Conservation (phyloP, 2,113 vertebrate genomes). For the Mesitornis unicolor region DNA sequence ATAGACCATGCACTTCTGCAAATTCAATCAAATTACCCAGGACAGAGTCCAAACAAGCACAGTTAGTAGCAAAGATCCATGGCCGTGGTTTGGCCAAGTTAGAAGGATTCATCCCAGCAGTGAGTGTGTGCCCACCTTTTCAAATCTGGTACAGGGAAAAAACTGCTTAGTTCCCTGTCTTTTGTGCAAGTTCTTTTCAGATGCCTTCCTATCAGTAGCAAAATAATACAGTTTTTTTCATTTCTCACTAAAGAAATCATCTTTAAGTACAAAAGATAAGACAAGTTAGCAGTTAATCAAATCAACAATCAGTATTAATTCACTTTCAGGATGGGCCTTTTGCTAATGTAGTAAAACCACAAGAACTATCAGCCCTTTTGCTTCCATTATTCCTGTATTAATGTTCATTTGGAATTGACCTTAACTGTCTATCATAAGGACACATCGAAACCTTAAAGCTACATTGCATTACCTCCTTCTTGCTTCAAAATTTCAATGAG, state of each 20-base stretch:
- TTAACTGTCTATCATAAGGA: background rate
- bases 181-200: background rate
- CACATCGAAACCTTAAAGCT: background rate
- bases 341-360: background rate
- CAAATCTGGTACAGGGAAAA: background rate
- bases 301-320: background rate
- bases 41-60: background rate
- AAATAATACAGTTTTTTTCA: background rate
- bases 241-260: background rate
- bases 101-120: background rate
- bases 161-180: background rate
- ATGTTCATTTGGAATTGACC: background rate
- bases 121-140: background rate
- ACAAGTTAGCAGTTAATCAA: background rate
- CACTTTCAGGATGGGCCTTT: background rate
- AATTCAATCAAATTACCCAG: background rate
- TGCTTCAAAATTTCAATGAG: background rate
- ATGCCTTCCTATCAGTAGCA: background rate
- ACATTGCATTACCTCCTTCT: background rate
- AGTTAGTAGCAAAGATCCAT: background rate
- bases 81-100: background rate
- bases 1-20: background rate
- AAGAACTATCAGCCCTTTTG: background rate
- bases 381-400: background rate
- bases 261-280: background rate